These are phyloP conservation scores for Platycercus adscitus DNA, from an alignment of 2,113 vertebrate species.

Conservation along the genomic window DNA sequence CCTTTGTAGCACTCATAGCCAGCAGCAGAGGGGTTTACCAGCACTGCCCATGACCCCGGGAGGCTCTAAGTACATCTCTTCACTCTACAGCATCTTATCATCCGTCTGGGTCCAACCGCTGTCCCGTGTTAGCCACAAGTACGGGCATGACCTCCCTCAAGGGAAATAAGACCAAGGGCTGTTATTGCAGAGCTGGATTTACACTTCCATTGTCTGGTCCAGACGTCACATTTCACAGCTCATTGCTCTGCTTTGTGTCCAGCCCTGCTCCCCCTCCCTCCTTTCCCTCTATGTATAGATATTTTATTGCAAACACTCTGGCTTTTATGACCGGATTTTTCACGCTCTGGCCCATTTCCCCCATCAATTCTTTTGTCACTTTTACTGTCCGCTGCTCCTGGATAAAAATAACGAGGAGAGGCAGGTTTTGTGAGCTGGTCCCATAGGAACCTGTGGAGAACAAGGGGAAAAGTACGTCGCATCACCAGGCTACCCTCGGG, in stretches of 20 bases:
- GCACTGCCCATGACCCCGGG: background rate
- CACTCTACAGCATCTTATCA: background rate
- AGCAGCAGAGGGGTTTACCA: background rate
- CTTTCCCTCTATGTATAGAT: slow-evolving; percentile 33
- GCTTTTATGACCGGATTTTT: slow-evolving; percentile 58
- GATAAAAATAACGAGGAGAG: slow-evolving; percentile 37
- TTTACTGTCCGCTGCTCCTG: slow-evolving; percentile 32
- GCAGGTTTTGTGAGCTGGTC: background rate
- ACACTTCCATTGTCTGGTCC: background rate
- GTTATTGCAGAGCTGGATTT: background rate
- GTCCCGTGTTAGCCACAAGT: accelerated
- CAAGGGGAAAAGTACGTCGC: background rate
- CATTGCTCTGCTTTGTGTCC: slow-evolving; percentile 48
- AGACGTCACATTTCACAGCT: background rate
- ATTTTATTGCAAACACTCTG: slow-evolving; percentile 60
- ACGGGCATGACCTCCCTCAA: accelerated
- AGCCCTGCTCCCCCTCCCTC: background rate
- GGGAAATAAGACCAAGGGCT: background rate
- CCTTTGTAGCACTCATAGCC: background rate
- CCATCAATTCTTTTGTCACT: slow-evolving; percentile 54
- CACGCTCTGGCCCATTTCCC: background rate
- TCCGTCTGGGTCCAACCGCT: background rate
- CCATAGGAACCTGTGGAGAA: background rate
- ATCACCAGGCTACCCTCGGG: background rate
- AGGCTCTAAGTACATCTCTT: background rate